These are phyloP conservation scores for Heterodera schachtii DNA, from an alignment of 1,140 invertebrate genomes.

Conservation along the genomic window DNA sequence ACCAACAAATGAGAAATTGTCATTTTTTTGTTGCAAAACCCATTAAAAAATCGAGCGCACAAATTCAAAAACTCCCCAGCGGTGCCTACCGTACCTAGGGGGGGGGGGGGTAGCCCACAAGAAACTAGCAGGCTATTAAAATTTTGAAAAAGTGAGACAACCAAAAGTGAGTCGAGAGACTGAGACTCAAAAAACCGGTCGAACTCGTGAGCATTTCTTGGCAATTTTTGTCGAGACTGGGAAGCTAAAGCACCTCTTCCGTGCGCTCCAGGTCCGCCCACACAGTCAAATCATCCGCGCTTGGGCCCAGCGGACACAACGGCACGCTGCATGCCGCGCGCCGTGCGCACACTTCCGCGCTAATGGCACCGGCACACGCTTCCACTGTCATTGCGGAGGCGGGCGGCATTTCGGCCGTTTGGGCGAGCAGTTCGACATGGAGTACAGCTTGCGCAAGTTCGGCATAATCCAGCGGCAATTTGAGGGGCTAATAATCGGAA, in stretches of 20 bases:
- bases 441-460: not conserved
- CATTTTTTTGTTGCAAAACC: too few relatives aligned
- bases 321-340: slow-evolving; percentile 11
- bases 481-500: not conserved
- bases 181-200: too few relatives aligned
- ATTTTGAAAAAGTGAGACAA: too few relatives aligned
- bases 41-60: too few relatives aligned
- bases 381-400: slow-evolving; percentile 6
- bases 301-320: slow-evolving; percentile 31
- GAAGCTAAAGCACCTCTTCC: slow-evolving; percentile 24
- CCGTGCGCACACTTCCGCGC: not conserved
- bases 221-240: too few relatives aligned
- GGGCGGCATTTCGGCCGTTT: not conserved
- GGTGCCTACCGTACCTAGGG: too few relatives aligned
- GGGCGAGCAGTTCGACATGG: slow-evolving; percentile 13
- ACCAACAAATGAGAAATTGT: too few relatives aligned
- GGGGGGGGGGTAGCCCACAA: too few relatives aligned
- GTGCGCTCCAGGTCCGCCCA: slow-evolving; percentile 36
- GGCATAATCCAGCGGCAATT: slow-evolving; percentile 3
- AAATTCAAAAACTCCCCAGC: too few relatives aligned
- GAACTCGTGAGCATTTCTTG: too few relatives aligned
- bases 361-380: slow-evolving; percentile 1
- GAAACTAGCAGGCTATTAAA: too few relatives aligned
- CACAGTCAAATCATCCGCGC: slow-evolving; percentile 38
- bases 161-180: too few relatives aligned